Evolutionary conservation across 1,140 invertebrate genomes (phyloP), one percentile per base, ranked within the genome.

Genomic region (Lysiphlebus fabarum): DNA sequence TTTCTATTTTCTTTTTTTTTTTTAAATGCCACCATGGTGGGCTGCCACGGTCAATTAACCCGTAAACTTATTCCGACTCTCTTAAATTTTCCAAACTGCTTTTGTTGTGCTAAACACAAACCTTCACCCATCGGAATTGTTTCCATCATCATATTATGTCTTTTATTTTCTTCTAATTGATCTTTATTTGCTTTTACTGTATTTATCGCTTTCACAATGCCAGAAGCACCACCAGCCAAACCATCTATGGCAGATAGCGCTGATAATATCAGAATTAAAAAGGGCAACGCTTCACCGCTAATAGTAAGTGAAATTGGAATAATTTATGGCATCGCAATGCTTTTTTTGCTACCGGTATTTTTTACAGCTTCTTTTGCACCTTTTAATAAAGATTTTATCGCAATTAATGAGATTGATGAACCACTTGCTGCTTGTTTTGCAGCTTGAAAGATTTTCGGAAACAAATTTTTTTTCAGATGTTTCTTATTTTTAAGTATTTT

Each of bases 41-140:
- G n/a, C n/a, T n/a, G 43, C 14, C 6, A 45, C 6, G 43, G 10
- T 45, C 14, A 6, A 5, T 45, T 45, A n/a, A 9, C n/a, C 14
- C 6, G n/a, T 5, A 12, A 5, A n/a, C 10, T 6, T n/a, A 12
- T n/a, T 45, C 14, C 10, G 43, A 9, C n/a, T 9, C 43, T 7
- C 14, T 45, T n/a, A 12, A 9, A n/a, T 45, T 5, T 6, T 45
- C 14, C n/a, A 45, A 9, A n/a, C 6, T 12, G 10, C 11, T 44
- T 44, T 8, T 44, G 38, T 3, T 41, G 55, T 7, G 17, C 33
- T 7, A 57, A 12, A 34, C 45, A 17, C 33, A 57, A 49, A 34
- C 55, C 55, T 17, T 41, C 40, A 54, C 43, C 43, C 43, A 44
- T 44, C 9, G 43, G 7, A 6, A 44, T 44, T 10, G 43, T 44